A percentile compares a stretch with the other conserved stretches of the same genome.
These are phyloP conservation scores for zebrafish (Danio rerio) DNA, from an alignment of 2,113 vertebrate species.

Conservation along the genomic window DNA sequence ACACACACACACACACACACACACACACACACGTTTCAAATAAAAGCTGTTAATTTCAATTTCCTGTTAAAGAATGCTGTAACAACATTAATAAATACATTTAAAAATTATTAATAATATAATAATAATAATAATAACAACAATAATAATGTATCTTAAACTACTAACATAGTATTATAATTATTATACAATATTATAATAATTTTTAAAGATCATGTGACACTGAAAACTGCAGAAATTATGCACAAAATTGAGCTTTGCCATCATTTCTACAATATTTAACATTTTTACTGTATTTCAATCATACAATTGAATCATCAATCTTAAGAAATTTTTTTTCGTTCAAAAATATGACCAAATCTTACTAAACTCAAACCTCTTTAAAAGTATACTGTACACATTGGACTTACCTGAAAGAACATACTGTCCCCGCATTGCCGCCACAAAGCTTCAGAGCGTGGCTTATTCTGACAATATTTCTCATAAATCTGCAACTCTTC, in stretches of 20 bases:
- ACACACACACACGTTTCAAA: too few species aligned
- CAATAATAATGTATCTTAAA: background rate
- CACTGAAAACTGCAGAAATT: background rate
- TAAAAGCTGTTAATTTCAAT: too few species aligned
- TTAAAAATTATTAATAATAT: background rate
- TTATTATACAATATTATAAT: too few species aligned
- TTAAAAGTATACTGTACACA: background rate
- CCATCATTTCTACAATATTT: background rate
- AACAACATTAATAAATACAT: background rate
- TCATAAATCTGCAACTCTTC: slow-evolving; percentile 95
- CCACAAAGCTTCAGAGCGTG: slow-evolving; percentile 91
- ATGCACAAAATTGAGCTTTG: background rate
- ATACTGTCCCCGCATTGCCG: slow-evolving; percentile 91
- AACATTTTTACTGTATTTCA: background rate
- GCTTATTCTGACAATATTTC: slow-evolving; percentile 95
- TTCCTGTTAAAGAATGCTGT: background rate
- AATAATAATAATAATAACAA: background rate
- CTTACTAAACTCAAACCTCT: background rate
- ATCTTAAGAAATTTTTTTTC: too few species aligned
- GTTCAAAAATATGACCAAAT: background rate
- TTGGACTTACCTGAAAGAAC: slow-evolving; percentile 85
- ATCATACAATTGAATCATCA: background rate
- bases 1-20: too few species aligned
- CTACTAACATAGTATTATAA: background rate
- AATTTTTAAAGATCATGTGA: background rate